Evolutionary conservation across 2,797 vertebrate genomes (phyloP).

Genomic region (Characodon lateralis): DNA sequence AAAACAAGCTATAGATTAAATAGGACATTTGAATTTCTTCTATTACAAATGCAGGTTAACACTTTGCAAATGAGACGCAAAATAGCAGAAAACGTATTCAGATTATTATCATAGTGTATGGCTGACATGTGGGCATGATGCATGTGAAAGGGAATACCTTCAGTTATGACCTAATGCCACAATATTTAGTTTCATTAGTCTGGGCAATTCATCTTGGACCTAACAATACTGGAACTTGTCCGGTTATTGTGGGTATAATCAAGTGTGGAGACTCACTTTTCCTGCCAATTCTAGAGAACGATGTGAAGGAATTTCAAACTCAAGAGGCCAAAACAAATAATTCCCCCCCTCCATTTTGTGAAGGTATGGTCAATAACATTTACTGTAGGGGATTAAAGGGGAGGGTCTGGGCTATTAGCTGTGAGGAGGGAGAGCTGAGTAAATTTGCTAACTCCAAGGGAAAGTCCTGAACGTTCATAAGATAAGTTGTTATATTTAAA

Average conservation of each 20-base stretch:
- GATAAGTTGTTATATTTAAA: background rate
- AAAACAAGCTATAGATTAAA: background rate
- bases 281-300: conserved; percentile 39
- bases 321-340: conserved; percentile 61
- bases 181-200: conserved; percentile 15
- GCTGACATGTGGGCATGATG: background rate
- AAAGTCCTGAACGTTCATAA: conserved; percentile 2
- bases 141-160: conserved; percentile 14
- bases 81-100: conserved; percentile 14
- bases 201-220: conserved; percentile 35
- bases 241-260: conserved; percentile 45
- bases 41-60: conserved; percentile 12
- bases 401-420: conserved; percentile 20
- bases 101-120: conserved; percentile 13
- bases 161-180: conserved; percentile 21
- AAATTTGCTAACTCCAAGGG: conserved; percentile 16
- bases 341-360: conserved; percentile 36
- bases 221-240: conserved; percentile 42
- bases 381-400: conserved; percentile 50
- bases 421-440: conserved; percentile 11
- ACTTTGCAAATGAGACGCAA: conserved; percentile 18
- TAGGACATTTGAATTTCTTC: background rate
- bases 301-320: conserved; percentile 46
- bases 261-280: conserved; percentile 35
- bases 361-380: conserved; percentile 59